Conservation (phyloP, 2,113 vertebrate species). For the Gambusia affinis region DNA sequence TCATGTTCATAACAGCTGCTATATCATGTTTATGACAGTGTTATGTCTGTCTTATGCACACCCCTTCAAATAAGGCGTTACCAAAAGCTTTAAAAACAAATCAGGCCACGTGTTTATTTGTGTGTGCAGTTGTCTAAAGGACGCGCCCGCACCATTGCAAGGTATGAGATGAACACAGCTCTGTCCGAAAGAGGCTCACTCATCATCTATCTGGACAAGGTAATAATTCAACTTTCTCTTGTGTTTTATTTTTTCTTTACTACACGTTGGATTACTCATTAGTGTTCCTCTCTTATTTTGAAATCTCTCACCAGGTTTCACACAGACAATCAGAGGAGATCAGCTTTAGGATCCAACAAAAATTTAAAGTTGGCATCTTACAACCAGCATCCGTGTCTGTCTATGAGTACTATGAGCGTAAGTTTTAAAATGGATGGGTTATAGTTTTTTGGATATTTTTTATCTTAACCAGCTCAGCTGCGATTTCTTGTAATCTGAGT, state of each 20-base stretch:
- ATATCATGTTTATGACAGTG: no score
- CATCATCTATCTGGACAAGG: conserved; percentile 88
- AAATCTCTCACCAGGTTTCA: conserved; percentile 62
- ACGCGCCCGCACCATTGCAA: conserved; percentile 79
- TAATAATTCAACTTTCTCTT: conserved; percentile 27
- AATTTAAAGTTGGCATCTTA: conserved; percentile 75
- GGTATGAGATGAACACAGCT: conserved; percentile 77
- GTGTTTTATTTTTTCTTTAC: no score
- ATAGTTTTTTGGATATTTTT: neutral
- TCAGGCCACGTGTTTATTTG: neutral
- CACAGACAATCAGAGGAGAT: conserved; percentile 61
- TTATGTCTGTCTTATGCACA: no score
- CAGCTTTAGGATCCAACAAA: conserved; percentile 78
- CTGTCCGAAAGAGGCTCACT: conserved; percentile 80
- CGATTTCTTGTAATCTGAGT: no score
- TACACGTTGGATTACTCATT: no score
- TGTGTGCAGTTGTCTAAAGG: conserved; percentile 74
- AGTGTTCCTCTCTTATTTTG: no score
- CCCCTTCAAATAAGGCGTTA: no score
- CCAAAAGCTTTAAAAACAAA: no score
- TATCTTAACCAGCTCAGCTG: no score
- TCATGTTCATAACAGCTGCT: no score
- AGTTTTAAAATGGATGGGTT: conserved; percentile 14
- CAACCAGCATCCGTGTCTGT: conserved; percentile 83
- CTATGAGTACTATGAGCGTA: conserved; percentile 84